These are phyloP conservation scores for Capricornis sumatraensis DNA, from an alignment of 2,113 vertebrate species.

Conservation along the genomic window DNA sequence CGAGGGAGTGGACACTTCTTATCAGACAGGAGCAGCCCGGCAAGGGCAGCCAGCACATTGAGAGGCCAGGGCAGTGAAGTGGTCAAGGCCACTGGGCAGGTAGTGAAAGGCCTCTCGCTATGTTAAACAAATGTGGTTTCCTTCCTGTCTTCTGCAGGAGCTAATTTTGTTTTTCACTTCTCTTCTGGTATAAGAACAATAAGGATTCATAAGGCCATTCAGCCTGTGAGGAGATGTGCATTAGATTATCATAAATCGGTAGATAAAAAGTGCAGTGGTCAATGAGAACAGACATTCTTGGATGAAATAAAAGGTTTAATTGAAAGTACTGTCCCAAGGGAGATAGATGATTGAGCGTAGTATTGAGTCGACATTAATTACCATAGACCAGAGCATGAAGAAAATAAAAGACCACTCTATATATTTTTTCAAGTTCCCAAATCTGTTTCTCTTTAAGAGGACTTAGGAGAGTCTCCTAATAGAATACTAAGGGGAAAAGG, in stretches of 20 bases:
- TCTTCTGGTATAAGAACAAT: slow-evolving; percentile 80
- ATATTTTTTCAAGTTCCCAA: slow-evolving; percentile 38
- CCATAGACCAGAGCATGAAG: slow-evolving; percentile 38
- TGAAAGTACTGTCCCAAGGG: slow-evolving; percentile 74
- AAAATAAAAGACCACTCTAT: slow-evolving; percentile 50
- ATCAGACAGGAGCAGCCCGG: slow-evolving; percentile 81
- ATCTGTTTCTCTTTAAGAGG: slow-evolving; percentile 52
- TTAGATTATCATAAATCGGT: slow-evolving; percentile 82
- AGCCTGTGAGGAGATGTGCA: slow-evolving; percentile 75
- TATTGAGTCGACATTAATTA: slow-evolving; percentile 68
- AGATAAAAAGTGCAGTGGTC: slow-evolving; percentile 79
- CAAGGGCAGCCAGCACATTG: slow-evolving; percentile 81
- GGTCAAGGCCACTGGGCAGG: slow-evolving; percentile 83
- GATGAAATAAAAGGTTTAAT: slow-evolving; percentile 82
- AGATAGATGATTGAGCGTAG: slow-evolving; percentile 60
- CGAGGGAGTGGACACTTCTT: slow-evolving; percentile 81
- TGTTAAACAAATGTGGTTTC: slow-evolving; percentile 83
- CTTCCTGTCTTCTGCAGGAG: slow-evolving; percentile 80
- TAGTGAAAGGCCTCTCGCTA: slow-evolving; percentile 83
- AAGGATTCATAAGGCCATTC: slow-evolving; percentile 76
- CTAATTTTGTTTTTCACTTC: slow-evolving; percentile 78
- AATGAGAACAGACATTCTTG: slow-evolving; percentile 72
- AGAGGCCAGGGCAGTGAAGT: slow-evolving; percentile 73
- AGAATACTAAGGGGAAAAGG: not conserved
- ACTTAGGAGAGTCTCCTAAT: not conserved